Conservation (phyloP, 2,888 invertebrate species). For the Cantharis flavilabris region DNA sequence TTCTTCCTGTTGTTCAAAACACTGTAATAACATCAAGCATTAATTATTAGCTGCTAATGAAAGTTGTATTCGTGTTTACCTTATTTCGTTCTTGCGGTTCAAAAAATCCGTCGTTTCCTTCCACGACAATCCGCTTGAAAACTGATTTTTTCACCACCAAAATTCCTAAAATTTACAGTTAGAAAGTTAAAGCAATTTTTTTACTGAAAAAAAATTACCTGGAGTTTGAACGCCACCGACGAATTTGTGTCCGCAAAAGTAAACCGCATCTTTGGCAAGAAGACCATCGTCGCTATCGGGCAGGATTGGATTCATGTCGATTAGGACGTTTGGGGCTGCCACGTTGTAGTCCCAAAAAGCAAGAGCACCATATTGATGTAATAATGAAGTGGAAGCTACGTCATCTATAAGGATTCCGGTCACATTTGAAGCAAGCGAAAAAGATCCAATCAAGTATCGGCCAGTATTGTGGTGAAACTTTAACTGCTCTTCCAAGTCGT, state of each 20-base stretch:
- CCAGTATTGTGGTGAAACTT: slow-evolving; percentile 65
- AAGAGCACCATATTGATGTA: slow-evolving; percentile 82
- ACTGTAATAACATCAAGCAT: slow-evolving; percentile 49
- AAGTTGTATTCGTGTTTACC: slow-evolving; percentile 35
- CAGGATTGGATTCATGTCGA: slow-evolving; percentile 84
- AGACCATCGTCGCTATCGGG: slow-evolving; percentile 69
- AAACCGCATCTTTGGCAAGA: slow-evolving; percentile 86
- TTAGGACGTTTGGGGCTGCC: slow-evolving; percentile 76
- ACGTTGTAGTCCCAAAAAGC: slow-evolving; percentile 91
- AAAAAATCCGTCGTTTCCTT: slow-evolving; percentile 52
- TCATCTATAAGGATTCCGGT: slow-evolving; percentile 87
- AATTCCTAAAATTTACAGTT: slow-evolving; percentile 56
- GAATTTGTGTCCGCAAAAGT: slow-evolving; percentile 89
- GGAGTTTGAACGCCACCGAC: slow-evolving; percentile 89
- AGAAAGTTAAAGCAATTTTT: background rate
- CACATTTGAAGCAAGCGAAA: slow-evolving; percentile 85
- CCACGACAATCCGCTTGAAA: slow-evolving; percentile 55
- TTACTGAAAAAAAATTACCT: slow-evolving; percentile 51
- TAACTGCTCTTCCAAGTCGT: slow-evolving; percentile 73
- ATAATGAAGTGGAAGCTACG: slow-evolving; percentile 75
- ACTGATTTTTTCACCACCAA: slow-evolving; percentile 66
- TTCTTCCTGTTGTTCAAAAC: slow-evolving; percentile 71
- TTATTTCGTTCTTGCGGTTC: slow-evolving; percentile 51
- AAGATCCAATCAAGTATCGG: slow-evolving; percentile 80
- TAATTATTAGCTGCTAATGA: slow-evolving; percentile 2